Evolutionary conservation across 2,888 invertebrate species (phyloP).

Genomic region (Eristalinus sepulchralis): DNA sequence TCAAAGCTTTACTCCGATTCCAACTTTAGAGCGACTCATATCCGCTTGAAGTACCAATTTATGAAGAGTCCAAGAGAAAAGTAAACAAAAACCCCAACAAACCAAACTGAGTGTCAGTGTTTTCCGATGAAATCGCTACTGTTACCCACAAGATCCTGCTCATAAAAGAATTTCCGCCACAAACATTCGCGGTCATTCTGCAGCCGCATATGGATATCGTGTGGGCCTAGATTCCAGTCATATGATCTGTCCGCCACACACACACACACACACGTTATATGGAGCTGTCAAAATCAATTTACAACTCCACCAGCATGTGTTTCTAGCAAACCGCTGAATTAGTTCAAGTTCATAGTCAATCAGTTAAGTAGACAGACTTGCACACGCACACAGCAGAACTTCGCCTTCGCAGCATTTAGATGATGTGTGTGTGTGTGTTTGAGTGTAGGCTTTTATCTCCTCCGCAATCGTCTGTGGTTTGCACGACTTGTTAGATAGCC

Average conservation of each 20-base stretch:
- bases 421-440: slow-evolving; percentile 8
- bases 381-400: slow-evolving; percentile 28
- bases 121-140: slow-evolving; percentile 30
- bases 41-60: not conserved
- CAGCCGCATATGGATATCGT: not conserved
- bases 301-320: slow-evolving; percentile 58
- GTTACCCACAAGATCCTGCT: slow-evolving; percentile 40
- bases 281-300: slow-evolving; percentile 65
- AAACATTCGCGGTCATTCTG: slow-evolving; percentile 22
- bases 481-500: slow-evolving; percentile 47
- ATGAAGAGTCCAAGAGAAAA: not conserved
- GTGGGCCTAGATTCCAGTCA: slow-evolving; percentile 52
- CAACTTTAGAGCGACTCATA: too few relatives aligned
- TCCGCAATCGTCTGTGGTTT: slow-evolving; percentile 11
- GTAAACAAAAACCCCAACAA: not conserved
- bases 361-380: slow-evolving; percentile 36
- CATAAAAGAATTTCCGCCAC: slow-evolving; percentile 34
- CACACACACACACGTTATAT: slow-evolving; percentile 35
- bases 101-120: not conserved
- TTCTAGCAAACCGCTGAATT: slow-evolving; percentile 37
- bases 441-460: slow-evolving; percentile 5
- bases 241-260: slow-evolving; percentile 24
- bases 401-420: slow-evolving; percentile 41
- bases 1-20: too few relatives aligned
- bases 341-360: slow-evolving; percentile 67